These are phyloP conservation scores for Passerculus sandwichensis DNA, from an alignment of 2,797 vertebrate species.

Conservation along the genomic window DNA sequence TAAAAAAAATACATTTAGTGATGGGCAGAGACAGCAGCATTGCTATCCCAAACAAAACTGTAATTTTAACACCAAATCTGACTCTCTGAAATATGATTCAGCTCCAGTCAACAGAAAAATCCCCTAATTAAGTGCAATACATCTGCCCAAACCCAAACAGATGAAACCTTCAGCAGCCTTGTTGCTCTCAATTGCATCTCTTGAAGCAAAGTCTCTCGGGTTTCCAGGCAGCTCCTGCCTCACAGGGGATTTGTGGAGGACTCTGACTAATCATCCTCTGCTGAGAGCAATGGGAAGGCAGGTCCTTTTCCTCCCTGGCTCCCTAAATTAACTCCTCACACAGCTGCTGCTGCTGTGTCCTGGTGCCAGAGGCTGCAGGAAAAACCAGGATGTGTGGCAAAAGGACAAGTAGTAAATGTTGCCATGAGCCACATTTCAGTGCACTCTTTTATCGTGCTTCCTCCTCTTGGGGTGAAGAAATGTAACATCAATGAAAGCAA, in stretches of 20 bases:
- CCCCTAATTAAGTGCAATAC: neutral
- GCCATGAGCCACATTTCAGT: neutral
- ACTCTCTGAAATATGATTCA: neutral
- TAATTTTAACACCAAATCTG: neutral
- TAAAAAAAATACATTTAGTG: neutral
- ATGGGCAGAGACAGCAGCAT: neutral
- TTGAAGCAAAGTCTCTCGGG: neutral
- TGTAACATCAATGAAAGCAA: neutral
- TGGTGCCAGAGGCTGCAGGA: neutral
- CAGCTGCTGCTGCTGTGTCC: neutral
- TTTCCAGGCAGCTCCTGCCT: neutral
- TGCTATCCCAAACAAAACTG: neutral
- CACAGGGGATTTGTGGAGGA: neutral
- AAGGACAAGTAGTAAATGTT: neutral
- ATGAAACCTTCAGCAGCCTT: neutral
- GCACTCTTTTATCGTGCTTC: neutral
- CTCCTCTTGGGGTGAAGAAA: neutral
- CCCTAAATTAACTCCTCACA: neutral
- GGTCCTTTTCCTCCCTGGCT: fast-evolving
- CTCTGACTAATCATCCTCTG: neutral
- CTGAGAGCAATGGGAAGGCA: neutral
- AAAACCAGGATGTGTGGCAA: neutral
- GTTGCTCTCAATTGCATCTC: neutral
- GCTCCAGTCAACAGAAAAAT: neutral
- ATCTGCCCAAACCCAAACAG: neutral